Base-by-base conservation (phyloP, 2,113 vertebrate species). In the Capreolus pygargus region DNA sequence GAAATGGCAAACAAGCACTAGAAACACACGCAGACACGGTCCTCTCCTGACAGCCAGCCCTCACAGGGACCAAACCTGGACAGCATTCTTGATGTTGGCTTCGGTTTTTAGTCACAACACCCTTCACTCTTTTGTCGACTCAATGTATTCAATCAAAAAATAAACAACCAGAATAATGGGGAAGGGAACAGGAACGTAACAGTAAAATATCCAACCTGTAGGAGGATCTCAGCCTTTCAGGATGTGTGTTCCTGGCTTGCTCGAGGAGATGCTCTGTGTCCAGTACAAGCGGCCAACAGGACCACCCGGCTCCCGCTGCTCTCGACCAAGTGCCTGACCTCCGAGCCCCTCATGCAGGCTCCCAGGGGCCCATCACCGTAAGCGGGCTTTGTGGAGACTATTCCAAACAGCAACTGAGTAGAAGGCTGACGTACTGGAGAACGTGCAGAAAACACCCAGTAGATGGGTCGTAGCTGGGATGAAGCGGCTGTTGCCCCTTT, bases 271-370 rank as follows among this genome's bases (percentile, higher is more conserved):
- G 33, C 52, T 47, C 67, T 83, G 57, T 99, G 99, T 97, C 98
- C 96, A 92, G 97, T 98, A 19, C 12, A 0, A 64, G 96, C 1
- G 14, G 78, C 21, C 64, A 57, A 39, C 43, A 60, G 39, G 54
- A 9, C 4, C 6, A 15, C 54, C 96, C 93, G 47, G 98, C 98
- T 99, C 99, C 99, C 98, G 98, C 99, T 98, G 99, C 99, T 99
- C 99, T 99, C 98, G 99, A 99, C 99, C 98, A 99, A 99, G 99
- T 99, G 99, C 99, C 99, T 99, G 99, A 99, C 98, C 99, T 99
- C 99, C 98, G 98, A 99, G 99, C 99, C 99, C 99, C 99, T 98
- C 97, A 97, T 98, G 98, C 99, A 98, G 99, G 98, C 98, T 99
- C 99, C 17, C 1, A 11, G 86, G 89, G 17, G n/a, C 4, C 6